phyloP scores from a whole-genome alignment of 2,113 vertebrate species.

The Micromys minutus region DNA sequence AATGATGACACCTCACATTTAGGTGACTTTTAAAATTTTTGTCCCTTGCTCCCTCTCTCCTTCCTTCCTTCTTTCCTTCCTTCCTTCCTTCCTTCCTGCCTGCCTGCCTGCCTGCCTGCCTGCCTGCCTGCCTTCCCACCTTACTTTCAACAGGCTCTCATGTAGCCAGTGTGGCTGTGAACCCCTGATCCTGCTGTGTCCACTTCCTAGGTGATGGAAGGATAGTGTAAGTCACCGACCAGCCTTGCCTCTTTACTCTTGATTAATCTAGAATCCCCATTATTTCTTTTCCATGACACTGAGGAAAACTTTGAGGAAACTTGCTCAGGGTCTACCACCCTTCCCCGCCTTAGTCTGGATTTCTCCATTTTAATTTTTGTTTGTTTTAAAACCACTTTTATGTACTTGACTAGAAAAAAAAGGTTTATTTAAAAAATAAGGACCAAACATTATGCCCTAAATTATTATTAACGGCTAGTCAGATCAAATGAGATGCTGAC shows the following conservation, averaged over 20 bases:
- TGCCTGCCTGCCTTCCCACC: no score
- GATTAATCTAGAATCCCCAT: background rate
- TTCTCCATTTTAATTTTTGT: background rate
- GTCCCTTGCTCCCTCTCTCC: background rate
- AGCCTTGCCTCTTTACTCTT: background rate
- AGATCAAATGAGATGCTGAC: background rate
- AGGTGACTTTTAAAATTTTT: background rate
- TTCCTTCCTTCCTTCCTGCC: no score
- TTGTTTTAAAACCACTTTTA: background rate
- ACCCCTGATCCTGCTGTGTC: background rate
- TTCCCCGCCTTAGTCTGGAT: background rate
- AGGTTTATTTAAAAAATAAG: conserved; percentile 48
- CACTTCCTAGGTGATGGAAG: no score
- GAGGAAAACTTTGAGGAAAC: background rate
- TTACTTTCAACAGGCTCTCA: background rate
- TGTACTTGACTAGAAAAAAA: background rate
- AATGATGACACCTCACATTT: background rate
- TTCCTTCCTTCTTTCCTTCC: no score
- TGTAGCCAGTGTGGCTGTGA: background rate
- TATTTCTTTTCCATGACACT: background rate
- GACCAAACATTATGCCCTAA: background rate
- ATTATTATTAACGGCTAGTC: background rate
- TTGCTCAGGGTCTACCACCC: background rate
- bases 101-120: no score
- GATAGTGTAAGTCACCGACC: background rate